Base-by-base conservation (phyloP, 1,140 invertebrate species). In the Tenebrio molitor region DNA sequence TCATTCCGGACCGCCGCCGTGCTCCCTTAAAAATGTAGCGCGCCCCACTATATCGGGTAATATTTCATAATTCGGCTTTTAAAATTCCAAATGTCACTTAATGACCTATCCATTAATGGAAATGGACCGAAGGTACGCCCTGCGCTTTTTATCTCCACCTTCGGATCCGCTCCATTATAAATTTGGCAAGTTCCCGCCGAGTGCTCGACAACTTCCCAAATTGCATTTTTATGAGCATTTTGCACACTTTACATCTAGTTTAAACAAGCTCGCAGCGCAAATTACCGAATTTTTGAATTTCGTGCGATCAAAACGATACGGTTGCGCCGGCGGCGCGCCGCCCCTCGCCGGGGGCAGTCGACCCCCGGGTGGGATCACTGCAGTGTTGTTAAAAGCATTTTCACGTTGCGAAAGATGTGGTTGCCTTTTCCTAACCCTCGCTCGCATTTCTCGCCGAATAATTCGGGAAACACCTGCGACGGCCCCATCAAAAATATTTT, bases 31-130 rank as follows among this genome's bases (percentile, higher is more conserved):
- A 68, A 74, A 73, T 69, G 71, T 73, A 69, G 69, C 58, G 44
- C 34, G 44, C 34, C 65, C 25, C 16, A 70, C 41, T 53, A 58
- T 62, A 62, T 69, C 42, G 44, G 71, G 50, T 16, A 50, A 72
- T 74, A 74, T 72, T 73, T 75, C 65, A 73, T 73, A 66, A 75
- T 73, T 73, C 66, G 58, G 74, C 65, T 75, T 74, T 73, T 67
- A 66, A 73, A 73, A 75, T 72, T 72, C 58, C 67, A 69, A 75
- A 75, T 75, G 73, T 72, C 70, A 72, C 41, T 68, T 72, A 75
- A 75, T 75, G 73, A 75, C 63, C 58, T 21, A 33, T 25, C 65
- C 65, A 68, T 68, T 44, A 68, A 68, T 68, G 65, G 65, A 68
- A 68, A 68, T 68, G 65, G 65, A 33, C 65, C 19, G 44, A 42